Evolutionary conservation across 2,888 invertebrate genomes (phyloP).

Genomic region (Nemurella pictetii): DNA sequence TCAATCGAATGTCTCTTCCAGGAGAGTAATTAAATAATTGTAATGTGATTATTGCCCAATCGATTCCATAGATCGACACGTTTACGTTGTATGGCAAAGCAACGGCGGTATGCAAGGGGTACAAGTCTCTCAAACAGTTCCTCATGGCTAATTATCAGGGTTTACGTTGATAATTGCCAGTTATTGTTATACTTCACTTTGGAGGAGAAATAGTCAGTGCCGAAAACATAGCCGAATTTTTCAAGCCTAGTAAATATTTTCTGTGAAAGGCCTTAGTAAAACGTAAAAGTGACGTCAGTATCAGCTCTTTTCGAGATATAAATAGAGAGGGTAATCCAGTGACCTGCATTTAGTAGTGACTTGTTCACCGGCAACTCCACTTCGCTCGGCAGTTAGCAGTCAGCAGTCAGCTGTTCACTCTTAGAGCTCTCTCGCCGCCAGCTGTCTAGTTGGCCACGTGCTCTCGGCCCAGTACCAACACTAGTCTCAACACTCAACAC

Average conservation of each 20-base stretch:
- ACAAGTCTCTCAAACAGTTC: not conserved
- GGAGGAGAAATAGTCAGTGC: not conserved
- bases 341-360: conserved; percentile 40
- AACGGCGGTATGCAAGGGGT: not conserved
- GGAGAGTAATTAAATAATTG: too few species aligned
- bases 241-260: not conserved
- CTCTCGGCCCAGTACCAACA: too few species aligned
- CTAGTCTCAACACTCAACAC: too few species aligned
- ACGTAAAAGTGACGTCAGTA: not conserved
- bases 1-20: too few species aligned
- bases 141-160: not conserved
- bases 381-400: not conserved
- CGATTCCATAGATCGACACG: too few species aligned
- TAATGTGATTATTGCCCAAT: too few species aligned
- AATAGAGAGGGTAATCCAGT: conserved; percentile 30
- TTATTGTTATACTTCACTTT: not conserved
- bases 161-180: not conserved
- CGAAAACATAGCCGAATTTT: not conserved
- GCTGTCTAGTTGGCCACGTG: not conserved
- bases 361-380: not conserved
- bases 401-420: too few species aligned
- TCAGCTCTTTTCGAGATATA: conserved; percentile 27
- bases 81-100: too few species aligned
- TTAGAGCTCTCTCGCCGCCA: not conserved
- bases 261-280: not conserved